phyloP scores from a whole-genome alignment of 2,113 vertebrate genomes.

The Colaptes auratus region DNA sequence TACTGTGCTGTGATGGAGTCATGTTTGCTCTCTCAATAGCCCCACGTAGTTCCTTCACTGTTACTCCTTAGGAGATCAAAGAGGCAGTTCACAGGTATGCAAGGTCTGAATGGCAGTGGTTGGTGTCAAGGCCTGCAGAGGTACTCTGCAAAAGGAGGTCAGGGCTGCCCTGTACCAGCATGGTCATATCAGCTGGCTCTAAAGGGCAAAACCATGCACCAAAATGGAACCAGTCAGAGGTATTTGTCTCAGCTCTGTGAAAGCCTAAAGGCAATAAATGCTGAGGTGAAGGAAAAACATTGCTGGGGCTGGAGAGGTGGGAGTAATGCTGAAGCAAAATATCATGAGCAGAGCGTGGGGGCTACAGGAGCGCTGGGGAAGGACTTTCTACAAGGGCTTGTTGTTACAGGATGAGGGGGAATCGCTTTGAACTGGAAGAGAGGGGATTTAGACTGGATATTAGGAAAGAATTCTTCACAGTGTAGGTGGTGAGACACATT shows the following conservation, averaged over 20 bases:
- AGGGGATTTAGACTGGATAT: too few species aligned
- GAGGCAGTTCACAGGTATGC: background rate
- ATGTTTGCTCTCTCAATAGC: too few species aligned
- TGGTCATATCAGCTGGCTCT: background rate
- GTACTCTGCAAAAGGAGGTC: background rate
- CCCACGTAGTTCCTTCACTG: too few species aligned
- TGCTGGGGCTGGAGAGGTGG: background rate
- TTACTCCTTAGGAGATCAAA: background rate
- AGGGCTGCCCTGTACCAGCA: accelerated
- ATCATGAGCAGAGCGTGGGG: background rate
- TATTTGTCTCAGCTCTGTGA: background rate
- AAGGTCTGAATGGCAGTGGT: background rate
- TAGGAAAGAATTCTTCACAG: too few species aligned
- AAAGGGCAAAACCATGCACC: background rate
- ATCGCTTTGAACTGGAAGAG: too few species aligned
- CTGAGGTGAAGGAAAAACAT: background rate
- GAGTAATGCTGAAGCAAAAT: background rate
- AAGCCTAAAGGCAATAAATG: background rate
- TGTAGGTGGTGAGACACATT: too few species aligned
- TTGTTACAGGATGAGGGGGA: too few species aligned
- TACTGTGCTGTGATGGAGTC: too few species aligned
- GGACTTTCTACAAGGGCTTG: too few species aligned
- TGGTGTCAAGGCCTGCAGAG: background rate
- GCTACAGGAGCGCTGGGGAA: too few species aligned
- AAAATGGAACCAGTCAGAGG: background rate